Base-by-base conservation (phyloP, 2,113 vertebrate genomes). In the Bubo scandiacus region DNA sequence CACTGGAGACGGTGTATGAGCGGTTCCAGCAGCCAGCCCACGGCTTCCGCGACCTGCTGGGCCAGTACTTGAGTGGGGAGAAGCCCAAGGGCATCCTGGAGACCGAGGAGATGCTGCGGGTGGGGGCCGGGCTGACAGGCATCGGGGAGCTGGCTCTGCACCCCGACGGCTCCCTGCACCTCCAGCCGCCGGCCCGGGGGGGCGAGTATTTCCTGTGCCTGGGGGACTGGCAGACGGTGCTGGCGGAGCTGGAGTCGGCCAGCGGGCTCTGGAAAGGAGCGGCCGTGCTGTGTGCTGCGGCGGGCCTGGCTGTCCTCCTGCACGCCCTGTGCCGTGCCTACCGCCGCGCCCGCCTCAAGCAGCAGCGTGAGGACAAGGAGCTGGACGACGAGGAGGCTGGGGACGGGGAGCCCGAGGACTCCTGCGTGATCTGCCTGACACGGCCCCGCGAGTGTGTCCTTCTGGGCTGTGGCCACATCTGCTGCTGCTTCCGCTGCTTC, bases 21-120 rank as follows among this genome's bases (percentile, higher is more conserved):
- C 98, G 98, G 75, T 99, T 99, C 97, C 98, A 99, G 93, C 98
- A 98, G 94, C 98, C 98, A 2, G 97, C 88, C 32, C 98, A 98
- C 0, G 71, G 98, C 86, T 98, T 99, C 65, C 95, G 96, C 0
- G 98, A 99, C 94, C 95, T 99, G 49, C 91, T 99, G 34, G 97
- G 98, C 82, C 98, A 99, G 94, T 99, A 98, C 96, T 89, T 99
- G 88, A 98, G 98, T 0, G 99, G 99, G 26, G 98, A 99, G 96
- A 99, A 99, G 83, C 98, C 98, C 59, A 99, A 99, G 91, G 99
- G 99, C 57, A 98, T 99, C 82, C 95, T 99, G 86, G 99, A 99
- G 98, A 99, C 98, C 0, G 99, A 99, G 93, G 98, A 99, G 96
- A 98, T 99, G 97, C 98, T 99, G 66, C 98, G 98, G 25, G 98